These are phyloP conservation scores for Bombus turneri DNA, from an alignment of 1,140 invertebrate genomes.

Conservation along the genomic window DNA sequence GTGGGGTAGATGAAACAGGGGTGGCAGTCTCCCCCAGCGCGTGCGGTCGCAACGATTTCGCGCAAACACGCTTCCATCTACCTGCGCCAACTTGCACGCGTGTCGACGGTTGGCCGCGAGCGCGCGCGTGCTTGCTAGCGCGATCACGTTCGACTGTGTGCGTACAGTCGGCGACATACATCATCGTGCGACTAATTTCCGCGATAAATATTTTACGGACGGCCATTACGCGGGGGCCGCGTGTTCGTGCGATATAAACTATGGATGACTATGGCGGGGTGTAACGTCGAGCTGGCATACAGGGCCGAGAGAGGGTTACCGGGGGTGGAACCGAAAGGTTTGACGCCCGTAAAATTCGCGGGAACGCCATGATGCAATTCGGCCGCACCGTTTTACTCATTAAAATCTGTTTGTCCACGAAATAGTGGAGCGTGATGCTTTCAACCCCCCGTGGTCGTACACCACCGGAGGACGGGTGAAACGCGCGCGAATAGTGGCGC, in stretches of 20 bases:
- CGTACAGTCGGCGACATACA: slow-evolving; percentile 60
- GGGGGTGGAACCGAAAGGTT: slow-evolving; percentile 54
- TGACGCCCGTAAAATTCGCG: slow-evolving; percentile 65
- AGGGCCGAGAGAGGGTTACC: not conserved
- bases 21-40: slow-evolving; percentile 16
- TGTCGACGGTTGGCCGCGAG: not conserved
- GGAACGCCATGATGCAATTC: slow-evolving; percentile 53
- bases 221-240: slow-evolving; percentile 72
- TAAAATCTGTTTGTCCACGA: slow-evolving; percentile 60
- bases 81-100: slow-evolving; percentile 11
- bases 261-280: slow-evolving; percentile 64
- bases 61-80: slow-evolving; percentile 46
- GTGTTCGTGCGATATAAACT: slow-evolving; percentile 69
- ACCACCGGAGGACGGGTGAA: not conserved
- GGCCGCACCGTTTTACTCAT: slow-evolving; percentile 53
- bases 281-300: slow-evolving; percentile 53
- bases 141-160: slow-evolving; percentile 8
- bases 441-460: slow-evolving; percentile 19
- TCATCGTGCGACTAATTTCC: slow-evolving; percentile 76
- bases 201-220: slow-evolving; percentile 77
- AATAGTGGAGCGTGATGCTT: slow-evolving; percentile 36
- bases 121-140: not conserved
- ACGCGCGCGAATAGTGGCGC: slow-evolving; percentile 31
- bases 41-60: slow-evolving; percentile 56
- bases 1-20: not conserved